Conservation (phyloP, 2,797 vertebrate genomes). For the Gastrophryne carolinensis region DNA sequence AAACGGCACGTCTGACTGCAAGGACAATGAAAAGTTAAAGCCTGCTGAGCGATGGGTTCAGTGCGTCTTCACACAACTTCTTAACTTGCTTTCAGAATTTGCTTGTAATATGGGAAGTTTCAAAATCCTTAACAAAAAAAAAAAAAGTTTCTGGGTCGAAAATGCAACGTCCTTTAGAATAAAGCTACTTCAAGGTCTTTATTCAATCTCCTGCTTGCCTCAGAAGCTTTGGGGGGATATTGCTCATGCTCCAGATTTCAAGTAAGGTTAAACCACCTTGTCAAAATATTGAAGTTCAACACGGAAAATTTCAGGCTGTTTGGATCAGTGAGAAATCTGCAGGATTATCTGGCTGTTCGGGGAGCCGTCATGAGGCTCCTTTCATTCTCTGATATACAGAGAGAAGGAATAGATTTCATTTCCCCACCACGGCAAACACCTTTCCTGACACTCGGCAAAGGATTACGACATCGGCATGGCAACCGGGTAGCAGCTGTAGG, state of each 20-base stretch:
- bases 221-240: constrained; percentile 40
- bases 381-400: constrained; percentile 13
- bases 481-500: too few species aligned
- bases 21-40: constrained; percentile 43
- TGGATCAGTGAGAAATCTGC: constrained; percentile 30
- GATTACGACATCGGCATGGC: background rate
- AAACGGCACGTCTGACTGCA: too few species aligned
- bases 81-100: constrained; percentile 28
- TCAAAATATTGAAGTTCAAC: constrained; percentile 44
- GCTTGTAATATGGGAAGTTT: constrained; percentile 14
- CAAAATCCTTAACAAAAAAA: constrained; percentile 19
- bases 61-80: background rate
- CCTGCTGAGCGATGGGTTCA: constrained; percentile 12
- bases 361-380: background rate
- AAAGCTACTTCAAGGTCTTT: constrained; percentile 46
- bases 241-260: constrained; percentile 30
- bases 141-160: constrained; percentile 6
- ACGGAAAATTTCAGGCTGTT: constrained; percentile 14
- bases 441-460: constrained; percentile 1
- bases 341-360: constrained; percentile 25
- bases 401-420: background rate
- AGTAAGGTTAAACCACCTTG: constrained; percentile 48
- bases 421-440: background rate
- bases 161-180: constrained; percentile 14
- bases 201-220: constrained; percentile 31